Evolutionary conservation across 2,888 invertebrate species (phyloP), one percentile per base, ranked within the genome.

Genomic region (Stratiomys singularior): DNA sequence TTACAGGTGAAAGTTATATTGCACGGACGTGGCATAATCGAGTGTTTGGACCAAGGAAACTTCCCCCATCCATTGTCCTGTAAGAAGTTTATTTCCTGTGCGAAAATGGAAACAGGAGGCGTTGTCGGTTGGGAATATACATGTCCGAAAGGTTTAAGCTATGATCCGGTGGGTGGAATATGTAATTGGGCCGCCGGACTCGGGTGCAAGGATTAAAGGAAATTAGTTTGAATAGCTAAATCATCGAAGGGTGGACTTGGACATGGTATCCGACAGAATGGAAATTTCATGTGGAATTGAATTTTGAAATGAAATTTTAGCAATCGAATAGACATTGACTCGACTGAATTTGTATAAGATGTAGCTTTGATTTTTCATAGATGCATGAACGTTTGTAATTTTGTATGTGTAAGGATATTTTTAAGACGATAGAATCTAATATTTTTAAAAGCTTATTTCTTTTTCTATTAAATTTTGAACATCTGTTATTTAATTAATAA

Each of bases 31-130:
- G 95, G 94, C 37, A 90, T 90, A 76, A 93, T 97, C 81, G 93
- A 94, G 82, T 97, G 97, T 84, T 87, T 95, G 78, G 96, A 96
- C 86, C 93, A 94, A 82, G 97, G 97, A 52, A 96, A 94, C 86
- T 97, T 96, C 88, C 94, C 96, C 0, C 96, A 97, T 88, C 97
- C 97, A 1, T 90, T 92, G 18, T 96, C 95, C 0, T 97, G 97
- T 86, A 94, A 93, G 87, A 96, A 96, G 87, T 97, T 96, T 86
- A 96, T 97, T 82, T 95, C 94, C 23, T 97, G 97, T 86, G 95
- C 96, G 28, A 91, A 90, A 85, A 92, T 94, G 89, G 94, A 95
- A 81, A 92, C 91, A 83, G 93, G 93, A 15, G 90, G 91, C 18
- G 90, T 95, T 1, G 88, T 94, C 0, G 96, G 95, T 9, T 96